Evolutionary conservation across 2,113 vertebrate species (phyloP).

Genomic region (Daphoenositta chrysoptera): DNA sequence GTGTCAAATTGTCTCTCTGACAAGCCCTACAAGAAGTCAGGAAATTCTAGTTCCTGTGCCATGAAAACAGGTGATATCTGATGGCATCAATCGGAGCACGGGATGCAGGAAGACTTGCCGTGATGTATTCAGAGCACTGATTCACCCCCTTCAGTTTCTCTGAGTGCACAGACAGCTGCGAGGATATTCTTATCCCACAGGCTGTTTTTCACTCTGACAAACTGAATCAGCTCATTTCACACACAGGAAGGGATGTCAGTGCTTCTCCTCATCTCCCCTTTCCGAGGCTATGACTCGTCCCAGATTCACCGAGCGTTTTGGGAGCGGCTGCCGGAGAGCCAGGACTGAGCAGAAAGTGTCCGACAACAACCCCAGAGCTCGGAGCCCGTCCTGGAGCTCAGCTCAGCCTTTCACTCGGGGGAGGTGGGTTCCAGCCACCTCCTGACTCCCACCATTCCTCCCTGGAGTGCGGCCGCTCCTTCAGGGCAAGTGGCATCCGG

Average conservation of each 20-base stretch:
- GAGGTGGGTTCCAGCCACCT: neutral
- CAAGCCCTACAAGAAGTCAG: neutral
- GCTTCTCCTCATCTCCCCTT: slow-evolving; percentile 52
- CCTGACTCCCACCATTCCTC: no score
- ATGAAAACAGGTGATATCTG: neutral
- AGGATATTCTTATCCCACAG: slow-evolving; percentile 48
- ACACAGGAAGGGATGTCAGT: slow-evolving; percentile 49
- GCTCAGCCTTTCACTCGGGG: neutral
- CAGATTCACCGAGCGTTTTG: slow-evolving; percentile 56
- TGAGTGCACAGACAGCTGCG: slow-evolving; percentile 52
- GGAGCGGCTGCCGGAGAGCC: slow-evolving; percentile 10
- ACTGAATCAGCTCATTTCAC: slow-evolving; percentile 66
- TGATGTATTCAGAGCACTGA: neutral
- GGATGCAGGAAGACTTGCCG: neutral
- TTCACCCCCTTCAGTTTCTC: neutral
- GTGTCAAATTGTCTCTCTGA: neutral
- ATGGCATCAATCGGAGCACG: neutral
- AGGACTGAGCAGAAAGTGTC: neutral
- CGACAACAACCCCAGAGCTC: neutral
- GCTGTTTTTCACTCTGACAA: slow-evolving; percentile 50
- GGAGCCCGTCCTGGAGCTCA: neutral
- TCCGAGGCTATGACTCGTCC: slow-evolving; percentile 47
- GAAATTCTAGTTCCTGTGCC: neutral
- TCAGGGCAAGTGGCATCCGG: neutral
- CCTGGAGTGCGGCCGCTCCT: neutral